A percentile compares a stretch with the other conserved stretches of the same genome.
These are phyloP conservation scores for Acanthisitta chloris DNA, from an alignment of 2,113 vertebrate genomes.

Conservation along the genomic window DNA sequence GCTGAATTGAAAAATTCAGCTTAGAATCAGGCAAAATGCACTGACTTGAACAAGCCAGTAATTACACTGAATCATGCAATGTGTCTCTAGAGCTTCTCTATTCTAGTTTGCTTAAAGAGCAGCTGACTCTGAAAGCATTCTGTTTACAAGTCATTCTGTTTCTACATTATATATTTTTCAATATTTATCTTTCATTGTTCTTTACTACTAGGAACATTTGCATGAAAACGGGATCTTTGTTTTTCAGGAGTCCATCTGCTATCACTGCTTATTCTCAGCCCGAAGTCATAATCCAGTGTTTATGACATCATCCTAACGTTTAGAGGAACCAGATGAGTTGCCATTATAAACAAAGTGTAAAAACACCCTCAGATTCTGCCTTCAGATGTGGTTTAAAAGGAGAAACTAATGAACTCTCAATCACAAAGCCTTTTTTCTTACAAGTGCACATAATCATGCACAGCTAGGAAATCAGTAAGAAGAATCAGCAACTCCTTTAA, in stretches of 20 bases:
- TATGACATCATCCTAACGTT: slow-evolving; percentile 52
- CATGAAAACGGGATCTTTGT: slow-evolving; percentile 46
- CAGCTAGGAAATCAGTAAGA: not conserved
- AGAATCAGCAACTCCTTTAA: not conserved
- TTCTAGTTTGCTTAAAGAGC: slow-evolving; percentile 31
- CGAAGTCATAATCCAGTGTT: slow-evolving; percentile 35
- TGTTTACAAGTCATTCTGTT: slow-evolving; percentile 33
- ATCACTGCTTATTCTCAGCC: slow-evolving; percentile 47
- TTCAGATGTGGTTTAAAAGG: slow-evolving; percentile 51
- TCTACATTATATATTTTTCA: slow-evolving; percentile 13
- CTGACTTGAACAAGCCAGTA: slow-evolving; percentile 29
- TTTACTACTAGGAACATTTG: slow-evolving; percentile 47
- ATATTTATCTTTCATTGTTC: slow-evolving; percentile 38
- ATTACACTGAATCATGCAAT: slow-evolving; percentile 41
- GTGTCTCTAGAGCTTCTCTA: not conserved
- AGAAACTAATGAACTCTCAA: slow-evolving; percentile 33
- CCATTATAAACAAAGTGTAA: slow-evolving; percentile 11
- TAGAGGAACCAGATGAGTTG: slow-evolving; percentile 49
- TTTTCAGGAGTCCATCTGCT: slow-evolving; percentile 67
- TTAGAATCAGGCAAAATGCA: slow-evolving; percentile 16
- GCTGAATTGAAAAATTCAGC: slow-evolving; percentile 1
- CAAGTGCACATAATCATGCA: slow-evolving; percentile 13
- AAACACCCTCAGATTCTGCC: not conserved
- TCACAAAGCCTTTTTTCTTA: slow-evolving; percentile 12
- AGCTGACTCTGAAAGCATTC: slow-evolving; percentile 26